Percentiles rank a stretch among this genome's conserved stretches.
phyloP scores from a whole-genome alignment of 2,797 vertebrate genomes.

The Cossypha niveicapilla region DNA sequence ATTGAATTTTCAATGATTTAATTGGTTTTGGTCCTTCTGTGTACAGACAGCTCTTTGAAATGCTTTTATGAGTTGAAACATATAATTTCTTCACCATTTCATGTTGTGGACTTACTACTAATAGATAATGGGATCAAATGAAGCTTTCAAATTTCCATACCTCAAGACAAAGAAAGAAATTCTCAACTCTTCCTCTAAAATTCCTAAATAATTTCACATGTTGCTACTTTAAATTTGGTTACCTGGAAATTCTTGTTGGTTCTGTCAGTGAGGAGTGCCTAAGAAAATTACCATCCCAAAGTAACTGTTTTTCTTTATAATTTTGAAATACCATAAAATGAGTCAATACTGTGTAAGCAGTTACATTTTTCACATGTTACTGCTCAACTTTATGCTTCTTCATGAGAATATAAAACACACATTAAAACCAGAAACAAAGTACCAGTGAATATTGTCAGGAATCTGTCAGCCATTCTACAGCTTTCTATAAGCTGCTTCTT shows the following conservation, averaged over 20 bases:
- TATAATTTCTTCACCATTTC: neutral
- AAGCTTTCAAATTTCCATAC: neutral
- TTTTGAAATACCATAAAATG: neutral
- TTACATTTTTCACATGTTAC: neutral
- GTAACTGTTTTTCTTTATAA: neutral
- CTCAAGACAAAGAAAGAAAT: neutral
- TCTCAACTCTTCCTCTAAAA: neutral
- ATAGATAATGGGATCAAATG: neutral
- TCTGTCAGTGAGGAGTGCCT: neutral
- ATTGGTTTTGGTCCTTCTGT: neutral
- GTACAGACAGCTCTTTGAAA: neutral
- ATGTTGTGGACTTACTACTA: neutral
- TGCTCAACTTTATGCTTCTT: conserved; percentile 1
- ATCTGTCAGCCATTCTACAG: neutral
- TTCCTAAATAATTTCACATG: neutral
- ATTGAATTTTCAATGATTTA: neutral
- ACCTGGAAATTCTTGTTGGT: neutral
- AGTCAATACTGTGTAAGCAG: neutral
- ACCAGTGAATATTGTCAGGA: neutral
- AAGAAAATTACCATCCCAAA: neutral
- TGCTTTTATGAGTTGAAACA: neutral
- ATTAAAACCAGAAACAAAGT: conserved; percentile 25
- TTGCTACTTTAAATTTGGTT: neutral
- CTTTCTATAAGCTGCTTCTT: neutral
- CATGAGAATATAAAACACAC: neutral